A percentile compares a stretch with the other conserved stretches of the same genome.
These are phyloP conservation scores for Sciurus vulgaris DNA, from an alignment of 2,797 vertebrate species.

Conservation along the genomic window DNA sequence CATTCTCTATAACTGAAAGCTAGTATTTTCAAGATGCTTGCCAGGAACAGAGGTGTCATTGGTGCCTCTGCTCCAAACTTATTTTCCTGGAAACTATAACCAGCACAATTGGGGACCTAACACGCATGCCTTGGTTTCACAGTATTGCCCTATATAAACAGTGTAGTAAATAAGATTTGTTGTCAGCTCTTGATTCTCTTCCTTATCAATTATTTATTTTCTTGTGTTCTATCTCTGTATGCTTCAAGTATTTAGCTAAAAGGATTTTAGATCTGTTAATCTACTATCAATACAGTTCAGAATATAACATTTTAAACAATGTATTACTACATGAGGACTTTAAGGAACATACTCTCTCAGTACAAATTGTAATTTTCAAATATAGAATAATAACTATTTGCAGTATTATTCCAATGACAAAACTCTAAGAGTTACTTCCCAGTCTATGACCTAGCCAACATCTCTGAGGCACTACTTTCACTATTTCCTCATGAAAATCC, in stretches of 20 bases:
- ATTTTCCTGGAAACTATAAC: not conserved
- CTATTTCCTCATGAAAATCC: not conserved
- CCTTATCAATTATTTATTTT: not conserved
- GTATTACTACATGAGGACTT: not conserved
- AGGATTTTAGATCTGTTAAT: not conserved
- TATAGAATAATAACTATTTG: not conserved
- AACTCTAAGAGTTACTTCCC: not conserved
- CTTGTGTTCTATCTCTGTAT: not conserved
- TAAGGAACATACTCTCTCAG: not conserved
- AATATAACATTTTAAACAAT: constrained; percentile 38
- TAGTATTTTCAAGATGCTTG: not conserved
- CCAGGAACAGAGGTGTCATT: not conserved
- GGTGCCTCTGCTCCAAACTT: not conserved
- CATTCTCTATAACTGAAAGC: constrained; percentile 21
- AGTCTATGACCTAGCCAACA: not conserved
- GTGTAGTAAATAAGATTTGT: not conserved
- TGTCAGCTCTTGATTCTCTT: not conserved
- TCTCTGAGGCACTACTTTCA: not conserved
- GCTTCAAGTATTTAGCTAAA: constrained; percentile 33
- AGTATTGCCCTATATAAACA: not conserved
- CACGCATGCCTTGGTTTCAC: not conserved
- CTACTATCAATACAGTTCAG: not conserved
- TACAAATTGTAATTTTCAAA: constrained; percentile 18
- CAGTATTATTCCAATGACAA: constrained; percentile 15
- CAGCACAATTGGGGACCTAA: not conserved